Percentiles rank a stretch among this genome's conserved stretches.
Conservation (phyloP, 2,888 invertebrate genomes). For the Periphyllus acericola region DNA sequence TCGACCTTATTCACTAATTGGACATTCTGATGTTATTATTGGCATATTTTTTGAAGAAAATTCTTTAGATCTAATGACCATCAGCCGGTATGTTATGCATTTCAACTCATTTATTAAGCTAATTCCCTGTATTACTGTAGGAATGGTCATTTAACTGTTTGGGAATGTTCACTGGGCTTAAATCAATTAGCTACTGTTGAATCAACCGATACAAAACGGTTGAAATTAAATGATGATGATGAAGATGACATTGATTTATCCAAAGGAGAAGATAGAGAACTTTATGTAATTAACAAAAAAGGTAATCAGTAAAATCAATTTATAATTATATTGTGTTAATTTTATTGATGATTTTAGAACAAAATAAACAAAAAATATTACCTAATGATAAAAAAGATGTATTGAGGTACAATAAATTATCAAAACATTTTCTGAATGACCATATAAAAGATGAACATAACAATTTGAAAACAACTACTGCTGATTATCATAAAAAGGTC, state of each 20-base stretch:
- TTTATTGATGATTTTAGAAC: slow-evolving; percentile 42
- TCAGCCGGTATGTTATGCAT: slow-evolving; percentile 70
- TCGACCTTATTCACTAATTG: slow-evolving; percentile 79
- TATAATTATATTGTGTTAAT: not conserved
- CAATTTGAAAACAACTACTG: slow-evolving; percentile 78
- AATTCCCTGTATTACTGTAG: slow-evolving; percentile 66
- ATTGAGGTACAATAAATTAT: slow-evolving; percentile 76
- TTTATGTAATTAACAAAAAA: slow-evolving; percentile 63
- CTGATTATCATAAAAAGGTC: slow-evolving; percentile 82
- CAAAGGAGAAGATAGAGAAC: slow-evolving; percentile 64
- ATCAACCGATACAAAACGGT: slow-evolving; percentile 68
- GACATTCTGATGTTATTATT: slow-evolving; percentile 86
- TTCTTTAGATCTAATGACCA: slow-evolving; percentile 84
- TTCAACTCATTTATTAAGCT: not conserved
- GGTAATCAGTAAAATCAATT: slow-evolving; percentile 54
- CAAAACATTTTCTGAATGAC: slow-evolving; percentile 80
- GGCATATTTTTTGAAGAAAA: slow-evolving; percentile 88
- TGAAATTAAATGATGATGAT: slow-evolving; percentile 67
- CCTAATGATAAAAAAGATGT: slow-evolving; percentile 66
- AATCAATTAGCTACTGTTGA: slow-evolving; percentile 71
- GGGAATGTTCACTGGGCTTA: slow-evolving; percentile 84
- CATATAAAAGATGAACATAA: slow-evolving; percentile 73
- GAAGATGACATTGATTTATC: slow-evolving; percentile 65
- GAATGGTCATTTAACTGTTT: slow-evolving; percentile 85
- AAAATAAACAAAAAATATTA: slow-evolving; percentile 28